Percentiles rank a stretch among this genome's conserved stretches.
Conservation (phyloP, 2,888 invertebrate species). For the Lacanobia oleracea region DNA sequence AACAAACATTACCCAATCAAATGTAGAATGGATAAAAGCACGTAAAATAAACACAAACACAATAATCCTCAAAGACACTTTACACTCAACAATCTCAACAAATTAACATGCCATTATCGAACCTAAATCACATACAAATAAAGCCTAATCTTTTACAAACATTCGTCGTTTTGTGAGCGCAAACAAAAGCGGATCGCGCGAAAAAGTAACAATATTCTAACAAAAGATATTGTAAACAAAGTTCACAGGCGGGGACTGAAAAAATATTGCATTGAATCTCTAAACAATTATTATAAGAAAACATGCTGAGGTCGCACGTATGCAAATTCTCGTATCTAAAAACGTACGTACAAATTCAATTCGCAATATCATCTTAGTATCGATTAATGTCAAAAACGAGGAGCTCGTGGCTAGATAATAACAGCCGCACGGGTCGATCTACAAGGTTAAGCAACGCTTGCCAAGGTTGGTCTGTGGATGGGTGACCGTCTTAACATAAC, state of each 20-base stretch:
- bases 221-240: slow-evolving; percentile 64
- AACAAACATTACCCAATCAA: not conserved
- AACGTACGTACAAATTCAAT: too few species aligned
- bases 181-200: slow-evolving; percentile 55
- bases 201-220: slow-evolving; percentile 62
- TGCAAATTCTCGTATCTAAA: too few species aligned
- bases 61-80: slow-evolving; percentile 2
- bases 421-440: too few species aligned
- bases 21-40: not conserved
- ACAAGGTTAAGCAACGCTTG: too few species aligned
- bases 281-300: slow-evolving; percentile 71
- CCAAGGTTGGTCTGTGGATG: too few species aligned
- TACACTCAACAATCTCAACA: slow-evolving; percentile 13
- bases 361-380: too few species aligned
- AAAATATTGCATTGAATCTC: slow-evolving; percentile 73
- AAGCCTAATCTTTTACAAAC: slow-evolving; percentile 54
- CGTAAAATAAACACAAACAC: slow-evolving; percentile 10
- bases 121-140: slow-evolving; percentile 49
- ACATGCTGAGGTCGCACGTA: not conserved
- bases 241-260: slow-evolving; percentile 54
- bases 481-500: too few species aligned
- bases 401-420: too few species aligned
- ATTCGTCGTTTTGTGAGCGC: slow-evolving; percentile 48
- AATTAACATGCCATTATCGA: slow-evolving; percentile 39
- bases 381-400: too few species aligned